These are phyloP conservation scores for Pomatorhinus ruficollis DNA, from an alignment of 2,113 vertebrate genomes.

Conservation along the genomic window DNA sequence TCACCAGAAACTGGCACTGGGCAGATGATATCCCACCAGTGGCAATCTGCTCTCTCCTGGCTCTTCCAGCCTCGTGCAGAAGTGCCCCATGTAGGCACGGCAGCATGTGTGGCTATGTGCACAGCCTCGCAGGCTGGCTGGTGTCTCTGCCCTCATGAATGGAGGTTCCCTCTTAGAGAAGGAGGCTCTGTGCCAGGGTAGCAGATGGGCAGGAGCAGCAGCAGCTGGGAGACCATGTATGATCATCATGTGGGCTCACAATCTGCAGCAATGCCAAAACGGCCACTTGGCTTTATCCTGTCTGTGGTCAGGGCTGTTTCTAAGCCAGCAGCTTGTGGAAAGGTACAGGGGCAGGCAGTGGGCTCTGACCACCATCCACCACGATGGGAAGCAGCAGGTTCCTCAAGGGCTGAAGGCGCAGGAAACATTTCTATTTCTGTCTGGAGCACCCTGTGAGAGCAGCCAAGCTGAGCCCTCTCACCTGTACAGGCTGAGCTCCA, in stretches of 20 bases:
- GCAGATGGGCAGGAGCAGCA: conserved; percentile 66
- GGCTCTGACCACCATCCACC: background rate
- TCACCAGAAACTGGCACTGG: background rate
- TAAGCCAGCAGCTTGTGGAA: background rate
- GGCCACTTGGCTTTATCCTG: background rate
- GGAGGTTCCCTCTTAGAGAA: conserved; percentile 10
- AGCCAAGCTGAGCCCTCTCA: background rate
- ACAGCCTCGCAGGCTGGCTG: background rate
- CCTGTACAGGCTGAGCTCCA: background rate
- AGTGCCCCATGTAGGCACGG: background rate
- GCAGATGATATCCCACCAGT: background rate
- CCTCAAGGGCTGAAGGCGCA: background rate
- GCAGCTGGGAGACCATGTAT: conserved; percentile 47
- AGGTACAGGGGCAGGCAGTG: background rate
- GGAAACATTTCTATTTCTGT: background rate
- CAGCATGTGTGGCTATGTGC: background rate
- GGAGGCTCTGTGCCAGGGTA: conserved; percentile 47
- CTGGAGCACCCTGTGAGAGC: background rate
- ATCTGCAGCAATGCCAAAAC: background rate
- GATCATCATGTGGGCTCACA: conserved; percentile 5
- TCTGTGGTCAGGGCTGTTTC: background rate
- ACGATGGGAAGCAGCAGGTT: background rate
- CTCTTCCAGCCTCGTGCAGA: background rate
- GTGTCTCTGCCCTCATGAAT: background rate
- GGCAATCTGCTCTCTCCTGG: background rate